Evolutionary conservation across 2,113 vertebrate species (phyloP).

Genomic region (Aegithalos caudatus): DNA sequence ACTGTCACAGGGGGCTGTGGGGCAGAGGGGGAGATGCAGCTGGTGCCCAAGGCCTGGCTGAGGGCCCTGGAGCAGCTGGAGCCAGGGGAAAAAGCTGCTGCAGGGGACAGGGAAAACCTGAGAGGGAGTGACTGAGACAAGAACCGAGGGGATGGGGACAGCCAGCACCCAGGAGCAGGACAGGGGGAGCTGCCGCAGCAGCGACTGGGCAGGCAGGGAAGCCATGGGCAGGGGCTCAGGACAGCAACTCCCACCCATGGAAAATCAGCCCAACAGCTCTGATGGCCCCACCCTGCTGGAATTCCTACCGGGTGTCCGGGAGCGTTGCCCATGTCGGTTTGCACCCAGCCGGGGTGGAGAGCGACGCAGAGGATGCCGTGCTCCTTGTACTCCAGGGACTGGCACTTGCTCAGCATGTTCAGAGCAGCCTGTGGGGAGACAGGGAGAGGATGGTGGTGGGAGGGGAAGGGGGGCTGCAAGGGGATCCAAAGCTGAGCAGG

Average conservation of each 20-base stretch:
- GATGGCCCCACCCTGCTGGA: accelerated
- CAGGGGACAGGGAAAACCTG: neutral
- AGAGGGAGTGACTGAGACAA: neutral
- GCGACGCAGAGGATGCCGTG: neutral
- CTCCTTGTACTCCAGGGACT: neutral
- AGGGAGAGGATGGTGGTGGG: neutral
- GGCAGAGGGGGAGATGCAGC: neutral
- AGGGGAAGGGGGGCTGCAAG: neutral
- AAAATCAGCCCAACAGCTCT: neutral
- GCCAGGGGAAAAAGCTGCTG: neutral
- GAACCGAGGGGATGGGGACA: accelerated
- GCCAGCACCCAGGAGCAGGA: neutral
- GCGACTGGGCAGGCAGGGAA: too few relatives aligned
- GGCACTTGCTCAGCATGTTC: neutral
- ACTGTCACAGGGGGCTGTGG: too few relatives aligned
- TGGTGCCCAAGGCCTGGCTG: neutral
- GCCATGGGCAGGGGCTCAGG: neutral
- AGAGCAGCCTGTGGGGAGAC: neutral
- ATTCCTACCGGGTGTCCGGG: accelerated
- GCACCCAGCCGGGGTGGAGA: neutral
- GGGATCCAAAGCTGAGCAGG: neutral
- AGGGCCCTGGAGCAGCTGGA: neutral
- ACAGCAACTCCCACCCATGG: neutral
- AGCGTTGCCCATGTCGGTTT: neutral
- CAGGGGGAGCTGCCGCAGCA: neutral